These are phyloP conservation scores for Rhagoletis pomonella DNA, from an alignment of 1,140 invertebrate species.

Conservation along the genomic window DNA sequence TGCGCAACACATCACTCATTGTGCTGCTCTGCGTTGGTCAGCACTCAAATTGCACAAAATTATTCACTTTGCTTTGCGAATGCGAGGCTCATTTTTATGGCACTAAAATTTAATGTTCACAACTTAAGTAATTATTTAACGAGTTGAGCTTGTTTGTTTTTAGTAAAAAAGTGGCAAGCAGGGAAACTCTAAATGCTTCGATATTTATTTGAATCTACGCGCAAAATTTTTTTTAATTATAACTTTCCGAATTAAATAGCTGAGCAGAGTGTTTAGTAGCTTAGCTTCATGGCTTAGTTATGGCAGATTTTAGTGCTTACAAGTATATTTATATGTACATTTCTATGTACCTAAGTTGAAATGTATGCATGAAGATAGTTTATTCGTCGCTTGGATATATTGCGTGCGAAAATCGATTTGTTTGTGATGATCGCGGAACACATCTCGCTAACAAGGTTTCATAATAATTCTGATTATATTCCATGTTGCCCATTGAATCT, in stretches of 20 bases:
- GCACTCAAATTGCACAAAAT: background rate
- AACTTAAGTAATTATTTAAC: slow-evolving; percentile 52
- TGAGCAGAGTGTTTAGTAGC: background rate
- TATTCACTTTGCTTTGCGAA: slow-evolving; percentile 27
- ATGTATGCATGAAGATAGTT: background rate
- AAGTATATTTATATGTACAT: background rate
- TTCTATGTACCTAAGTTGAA: background rate
- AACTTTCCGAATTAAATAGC: too few relatives aligned
- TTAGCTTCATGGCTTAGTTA: background rate
- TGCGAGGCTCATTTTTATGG: slow-evolving; percentile 32
- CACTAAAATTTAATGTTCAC: slow-evolving; percentile 46
- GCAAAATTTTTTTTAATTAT: too few relatives aligned
- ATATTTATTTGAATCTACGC: too few relatives aligned
- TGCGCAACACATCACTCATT: background rate
- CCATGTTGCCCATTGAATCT: background rate
- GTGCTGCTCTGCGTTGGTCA: background rate
- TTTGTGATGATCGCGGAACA: slow-evolving; percentile 35
- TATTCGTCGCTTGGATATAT: background rate
- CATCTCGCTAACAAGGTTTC: background rate
- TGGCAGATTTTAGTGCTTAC: too few relatives aligned
- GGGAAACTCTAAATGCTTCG: background rate
- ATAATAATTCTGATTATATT: slow-evolving; percentile 6
- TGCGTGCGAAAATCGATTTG: slow-evolving; percentile 48
- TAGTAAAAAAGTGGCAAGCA: background rate
- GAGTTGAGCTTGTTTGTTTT: background rate